A percentile compares a stretch with the other conserved stretches of the same genome.
phyloP scores from a whole-genome alignment of 2,113 vertebrate species.

The Anoplopoma fimbria region DNA sequence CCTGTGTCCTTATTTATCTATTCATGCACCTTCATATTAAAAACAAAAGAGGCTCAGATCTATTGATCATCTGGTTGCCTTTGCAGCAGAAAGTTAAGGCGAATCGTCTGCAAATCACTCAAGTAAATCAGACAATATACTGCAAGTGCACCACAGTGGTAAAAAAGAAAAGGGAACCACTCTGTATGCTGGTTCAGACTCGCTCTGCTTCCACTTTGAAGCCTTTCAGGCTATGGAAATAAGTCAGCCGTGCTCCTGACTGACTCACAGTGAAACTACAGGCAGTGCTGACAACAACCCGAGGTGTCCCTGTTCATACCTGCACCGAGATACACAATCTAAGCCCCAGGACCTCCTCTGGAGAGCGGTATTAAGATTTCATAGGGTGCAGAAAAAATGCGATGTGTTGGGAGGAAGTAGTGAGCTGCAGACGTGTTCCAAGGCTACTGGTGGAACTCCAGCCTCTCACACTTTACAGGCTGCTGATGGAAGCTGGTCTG shows the following conservation, averaged over 20 bases:
- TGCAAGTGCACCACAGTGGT: neutral
- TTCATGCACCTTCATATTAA: neutral
- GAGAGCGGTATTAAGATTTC: conserved; percentile 37
- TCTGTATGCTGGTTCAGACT: neutral
- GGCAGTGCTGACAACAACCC: conserved; percentile 8
- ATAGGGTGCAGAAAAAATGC: neutral
- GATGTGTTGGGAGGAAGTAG: neutral
- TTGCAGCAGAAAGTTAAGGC: neutral
- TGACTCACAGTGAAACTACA: neutral
- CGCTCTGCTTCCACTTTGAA: neutral
- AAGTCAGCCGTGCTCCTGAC: conserved; percentile 12
- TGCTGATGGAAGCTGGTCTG: neutral
- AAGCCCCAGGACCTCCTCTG: neutral
- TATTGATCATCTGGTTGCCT: neutral
- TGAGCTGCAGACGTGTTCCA: conserved; percentile 17
- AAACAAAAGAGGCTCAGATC: neutral
- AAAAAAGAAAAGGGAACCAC: neutral
- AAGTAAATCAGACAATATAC: neutral
- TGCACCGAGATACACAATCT: conserved; percentile 8
- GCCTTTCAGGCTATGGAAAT: neutral
- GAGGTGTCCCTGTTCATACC: neutral
- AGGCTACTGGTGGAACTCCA: no score
- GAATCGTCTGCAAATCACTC: neutral
- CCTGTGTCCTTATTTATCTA: neutral
- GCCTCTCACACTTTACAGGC: neutral